phyloP scores from a whole-genome alignment of 2,797 vertebrate genomes.

The Megalops cyprinoides region DNA sequence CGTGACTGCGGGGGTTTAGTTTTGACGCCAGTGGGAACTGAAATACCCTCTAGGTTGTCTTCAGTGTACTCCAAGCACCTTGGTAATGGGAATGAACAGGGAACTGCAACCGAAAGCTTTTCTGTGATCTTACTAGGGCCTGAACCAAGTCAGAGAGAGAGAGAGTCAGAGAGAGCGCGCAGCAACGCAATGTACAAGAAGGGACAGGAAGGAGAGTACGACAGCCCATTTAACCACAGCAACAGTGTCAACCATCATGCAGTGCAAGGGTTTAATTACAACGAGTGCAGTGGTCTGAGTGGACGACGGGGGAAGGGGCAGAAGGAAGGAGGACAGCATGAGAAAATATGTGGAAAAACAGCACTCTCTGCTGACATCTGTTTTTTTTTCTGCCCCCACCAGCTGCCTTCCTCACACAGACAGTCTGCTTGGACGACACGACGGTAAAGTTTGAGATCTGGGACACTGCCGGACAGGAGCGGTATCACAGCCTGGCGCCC shows the following conservation, averaged over 20 bases:
- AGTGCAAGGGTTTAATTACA: background rate
- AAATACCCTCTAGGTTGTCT: background rate
- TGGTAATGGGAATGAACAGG: background rate
- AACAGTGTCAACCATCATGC: background rate
- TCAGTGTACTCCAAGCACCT: background rate
- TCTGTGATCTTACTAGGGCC: background rate
- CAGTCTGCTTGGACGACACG: slow-evolving; percentile 92
- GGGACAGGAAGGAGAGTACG: background rate
- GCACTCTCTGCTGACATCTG: background rate
- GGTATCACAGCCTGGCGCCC: slow-evolving; percentile 94
- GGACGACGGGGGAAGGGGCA: too few species aligned
- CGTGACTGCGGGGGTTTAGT: background rate
- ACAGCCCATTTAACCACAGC: background rate
- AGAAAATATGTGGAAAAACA: too few species aligned
- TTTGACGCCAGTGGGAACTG: slow-evolving; percentile 24
- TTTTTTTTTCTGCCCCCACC: slow-evolving; percentile 34
- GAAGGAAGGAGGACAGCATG: too few species aligned
- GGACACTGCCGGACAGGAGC: slow-evolving; percentile 95
- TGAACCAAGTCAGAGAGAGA: too few species aligned
- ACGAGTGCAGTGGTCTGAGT: too few species aligned
- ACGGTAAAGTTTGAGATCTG: slow-evolving; percentile 98
- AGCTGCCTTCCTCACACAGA: slow-evolving; percentile 97
- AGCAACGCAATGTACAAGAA: background rate
- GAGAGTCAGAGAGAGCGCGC: too few species aligned
- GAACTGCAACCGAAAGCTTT: slow-evolving; percentile 25